phyloP scores from a whole-genome alignment of 2,888 invertebrate genomes.

The Pinctada fucata region DNA sequence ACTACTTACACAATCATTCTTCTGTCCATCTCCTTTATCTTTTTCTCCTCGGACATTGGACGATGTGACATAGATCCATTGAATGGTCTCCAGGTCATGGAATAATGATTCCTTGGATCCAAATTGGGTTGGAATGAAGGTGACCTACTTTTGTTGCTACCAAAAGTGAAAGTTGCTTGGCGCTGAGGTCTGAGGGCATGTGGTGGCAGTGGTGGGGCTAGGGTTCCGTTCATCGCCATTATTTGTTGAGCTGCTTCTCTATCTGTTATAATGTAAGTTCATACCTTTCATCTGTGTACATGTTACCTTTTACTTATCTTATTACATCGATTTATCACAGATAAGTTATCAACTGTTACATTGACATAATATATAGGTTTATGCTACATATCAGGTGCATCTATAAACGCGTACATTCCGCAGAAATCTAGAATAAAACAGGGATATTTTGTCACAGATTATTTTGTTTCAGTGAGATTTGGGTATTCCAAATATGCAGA shows the following conservation, averaged over 20 bases:
- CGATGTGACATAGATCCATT: conserved; percentile 5
- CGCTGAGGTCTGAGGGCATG: conserved; percentile 36
- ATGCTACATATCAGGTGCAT: no score
- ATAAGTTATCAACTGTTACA: no score
- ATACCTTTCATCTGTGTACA: background rate
- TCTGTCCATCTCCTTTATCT: conserved; percentile 15
- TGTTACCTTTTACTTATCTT: background rate
- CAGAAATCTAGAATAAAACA: no score
- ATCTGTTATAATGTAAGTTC: conserved; percentile 20
- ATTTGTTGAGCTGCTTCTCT: conserved; percentile 31
- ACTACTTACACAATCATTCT: conserved; percentile 23
- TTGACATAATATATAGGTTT: no score
- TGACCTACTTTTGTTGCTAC: conserved; percentile 16
- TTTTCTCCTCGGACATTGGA: conserved; percentile 11
- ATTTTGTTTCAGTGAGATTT: no score
- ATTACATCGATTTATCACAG: no score
- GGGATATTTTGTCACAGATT: no score
- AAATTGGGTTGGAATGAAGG: conserved; percentile 23
- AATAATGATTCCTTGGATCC: conserved; percentile 30
- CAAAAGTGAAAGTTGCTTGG: conserved; percentile 37
- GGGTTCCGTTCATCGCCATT: conserved; percentile 36
- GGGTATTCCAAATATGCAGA: no score
- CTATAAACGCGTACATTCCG: no score
- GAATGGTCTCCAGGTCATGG: conserved; percentile 34
- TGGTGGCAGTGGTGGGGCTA: conserved; percentile 36